A percentile compares a stretch with the other conserved stretches of the same genome.
Conservation (phyloP, 2,888 invertebrate genomes). For the Graphium colonna region DNA sequence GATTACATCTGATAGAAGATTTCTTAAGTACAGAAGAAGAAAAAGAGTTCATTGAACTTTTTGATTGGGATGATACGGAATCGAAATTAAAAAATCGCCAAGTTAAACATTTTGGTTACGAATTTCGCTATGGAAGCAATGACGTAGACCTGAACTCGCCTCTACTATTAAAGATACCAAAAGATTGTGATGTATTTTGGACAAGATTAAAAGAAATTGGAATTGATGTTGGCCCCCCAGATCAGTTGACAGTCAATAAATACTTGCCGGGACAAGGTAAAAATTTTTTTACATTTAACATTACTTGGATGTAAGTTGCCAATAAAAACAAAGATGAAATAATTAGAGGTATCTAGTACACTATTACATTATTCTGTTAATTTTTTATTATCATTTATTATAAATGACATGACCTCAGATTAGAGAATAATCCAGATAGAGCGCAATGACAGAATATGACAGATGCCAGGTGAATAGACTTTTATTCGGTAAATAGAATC, state of each 20-base stretch:
- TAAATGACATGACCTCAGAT: no score
- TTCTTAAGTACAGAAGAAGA: slow-evolving; percentile 88
- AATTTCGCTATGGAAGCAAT: slow-evolving; percentile 93
- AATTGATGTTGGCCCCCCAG: slow-evolving; percentile 75
- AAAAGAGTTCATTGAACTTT: slow-evolving; percentile 73
- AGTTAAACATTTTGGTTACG: slow-evolving; percentile 95
- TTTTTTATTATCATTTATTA: no score
- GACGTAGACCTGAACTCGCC: slow-evolving; percentile 88
- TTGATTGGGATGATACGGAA: slow-evolving; percentile 72
- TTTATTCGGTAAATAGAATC: no score
- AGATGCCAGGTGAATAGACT: no score
- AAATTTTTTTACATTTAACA: no score
- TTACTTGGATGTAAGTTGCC: no score
- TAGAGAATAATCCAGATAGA: no score
- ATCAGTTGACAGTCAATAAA: slow-evolving; percentile 92
- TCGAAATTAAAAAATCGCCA: slow-evolving; percentile 86
- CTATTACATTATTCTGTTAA: no score
- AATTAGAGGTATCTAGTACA: no score
- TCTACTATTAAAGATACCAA: slow-evolving; percentile 84
- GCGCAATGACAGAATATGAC: no score
- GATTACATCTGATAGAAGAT: slow-evolving; percentile 84
- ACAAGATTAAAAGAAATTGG: slow-evolving; percentile 67
- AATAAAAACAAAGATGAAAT: no score
- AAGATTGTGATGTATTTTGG: slow-evolving; percentile 84
- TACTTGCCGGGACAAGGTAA: slow-evolving; percentile 92